phyloP scores from a whole-genome alignment of 2,797 vertebrate species.

The Tokudaia muenninki region DNA sequence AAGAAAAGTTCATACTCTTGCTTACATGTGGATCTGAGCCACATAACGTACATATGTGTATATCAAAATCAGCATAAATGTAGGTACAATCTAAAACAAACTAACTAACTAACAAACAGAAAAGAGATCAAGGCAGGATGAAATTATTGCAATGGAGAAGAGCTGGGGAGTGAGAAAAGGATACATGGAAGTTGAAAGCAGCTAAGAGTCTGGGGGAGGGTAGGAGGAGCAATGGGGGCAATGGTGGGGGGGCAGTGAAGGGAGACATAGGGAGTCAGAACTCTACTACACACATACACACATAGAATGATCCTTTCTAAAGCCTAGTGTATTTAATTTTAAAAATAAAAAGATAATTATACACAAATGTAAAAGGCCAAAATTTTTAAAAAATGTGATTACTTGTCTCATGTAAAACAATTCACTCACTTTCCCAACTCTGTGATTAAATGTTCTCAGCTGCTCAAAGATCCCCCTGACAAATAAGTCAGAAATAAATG shows the following conservation, averaged over 20 bases:
- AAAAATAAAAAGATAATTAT: background rate
- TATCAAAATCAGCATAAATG: background rate
- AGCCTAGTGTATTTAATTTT: background rate
- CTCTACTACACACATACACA: background rate
- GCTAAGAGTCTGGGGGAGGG: too few species aligned
- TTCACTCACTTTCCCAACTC: background rate
- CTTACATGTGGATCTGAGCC: too few species aligned
- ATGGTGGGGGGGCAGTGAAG: background rate
- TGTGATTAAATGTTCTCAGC: background rate
- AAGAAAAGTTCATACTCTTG: background rate
- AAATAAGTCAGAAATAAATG: conserved; percentile 5
- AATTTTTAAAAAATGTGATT: background rate
- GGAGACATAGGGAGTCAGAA: too few species aligned
- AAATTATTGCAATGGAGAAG: background rate
- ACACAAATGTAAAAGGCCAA: background rate
- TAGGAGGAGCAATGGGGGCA: too few species aligned
- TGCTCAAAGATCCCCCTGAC: background rate
- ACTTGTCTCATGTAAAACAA: background rate
- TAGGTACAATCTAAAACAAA: background rate
- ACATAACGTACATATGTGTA: background rate
- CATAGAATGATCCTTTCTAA: background rate
- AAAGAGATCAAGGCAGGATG: background rate
- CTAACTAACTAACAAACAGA: too few species aligned
- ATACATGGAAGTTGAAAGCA: background rate
- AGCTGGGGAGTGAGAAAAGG: background rate